Evolutionary conservation across 2,113 vertebrate species (phyloP).

Genomic region (Pomatostomus ruficeps): DNA sequence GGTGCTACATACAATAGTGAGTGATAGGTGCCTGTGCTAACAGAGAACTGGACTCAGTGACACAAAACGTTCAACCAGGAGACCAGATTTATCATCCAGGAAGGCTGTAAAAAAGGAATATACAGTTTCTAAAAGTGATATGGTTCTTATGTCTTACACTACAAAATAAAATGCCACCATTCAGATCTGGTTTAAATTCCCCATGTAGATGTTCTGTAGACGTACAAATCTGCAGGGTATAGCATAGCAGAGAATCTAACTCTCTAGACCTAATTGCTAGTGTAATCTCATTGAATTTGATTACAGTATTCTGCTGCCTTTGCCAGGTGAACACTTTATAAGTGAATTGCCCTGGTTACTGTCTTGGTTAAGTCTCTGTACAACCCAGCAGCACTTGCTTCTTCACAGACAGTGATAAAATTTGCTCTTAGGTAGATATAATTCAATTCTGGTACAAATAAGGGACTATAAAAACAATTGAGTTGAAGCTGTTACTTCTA

Average conservation of each 20-base stretch:
- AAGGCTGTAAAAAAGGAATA: not conserved
- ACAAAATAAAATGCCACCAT: not conserved
- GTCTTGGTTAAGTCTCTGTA: not conserved
- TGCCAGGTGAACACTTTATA: not conserved
- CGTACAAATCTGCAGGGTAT: not conserved
- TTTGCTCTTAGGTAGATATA: not conserved
- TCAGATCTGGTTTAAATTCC: not conserved
- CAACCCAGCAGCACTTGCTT: not conserved
- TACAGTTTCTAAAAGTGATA: not conserved
- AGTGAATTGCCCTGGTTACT: not conserved
- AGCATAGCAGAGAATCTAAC: not conserved
- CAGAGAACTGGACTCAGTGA: not conserved
- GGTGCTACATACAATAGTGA: not conserved
- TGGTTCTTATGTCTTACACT: not conserved
- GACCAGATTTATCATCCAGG: not conserved
- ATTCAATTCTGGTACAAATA: not conserved
- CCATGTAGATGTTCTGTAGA: not conserved
- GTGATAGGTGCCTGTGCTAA: not conserved
- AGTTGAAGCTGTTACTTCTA: not conserved
- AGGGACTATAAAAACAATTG: not conserved
- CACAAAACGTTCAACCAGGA: fast-evolving
- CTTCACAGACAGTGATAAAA: not conserved
- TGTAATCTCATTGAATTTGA: not conserved
- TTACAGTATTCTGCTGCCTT: not conserved
- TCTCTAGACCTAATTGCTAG: not conserved